A percentile compares a stretch with the other conserved stretches of the same genome.
Conservation (phyloP, 1,140 invertebrate species). For the Copidosoma floridanum region DNA sequence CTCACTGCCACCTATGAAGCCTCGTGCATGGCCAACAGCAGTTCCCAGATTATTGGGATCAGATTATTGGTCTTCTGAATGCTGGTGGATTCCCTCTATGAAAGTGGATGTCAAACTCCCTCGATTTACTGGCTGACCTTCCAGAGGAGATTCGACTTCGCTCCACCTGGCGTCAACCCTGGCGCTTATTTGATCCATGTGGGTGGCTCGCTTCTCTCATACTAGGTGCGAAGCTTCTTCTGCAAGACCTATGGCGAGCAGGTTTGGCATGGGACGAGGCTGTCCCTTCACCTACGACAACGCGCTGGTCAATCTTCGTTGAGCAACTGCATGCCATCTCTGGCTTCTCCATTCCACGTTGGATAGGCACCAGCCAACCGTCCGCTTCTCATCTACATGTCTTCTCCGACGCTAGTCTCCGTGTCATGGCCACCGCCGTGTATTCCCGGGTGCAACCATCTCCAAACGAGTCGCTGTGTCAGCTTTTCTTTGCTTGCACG, state of each 20-base stretch:
- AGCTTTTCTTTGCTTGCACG: constrained; percentile 39
- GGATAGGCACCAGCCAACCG: background rate
- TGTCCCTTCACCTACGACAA: too few relatives aligned
- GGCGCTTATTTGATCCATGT: too few relatives aligned
- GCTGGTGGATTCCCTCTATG: constrained; percentile 17
- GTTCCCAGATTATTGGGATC: background rate
- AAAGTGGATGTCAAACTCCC: constrained; percentile 16
- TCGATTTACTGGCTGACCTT: background rate
- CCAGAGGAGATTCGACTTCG: background rate
- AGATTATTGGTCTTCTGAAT: background rate
- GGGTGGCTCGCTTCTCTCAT: background rate
- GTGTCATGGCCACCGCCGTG: constrained; percentile 36
- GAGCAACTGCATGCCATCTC: background rate
- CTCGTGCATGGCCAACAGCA: background rate
- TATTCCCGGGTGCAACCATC: constrained; percentile 33
- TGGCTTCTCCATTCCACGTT: background rate
- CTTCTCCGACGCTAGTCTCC: constrained; percentile 37
- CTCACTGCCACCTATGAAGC: background rate
- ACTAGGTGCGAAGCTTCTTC: background rate
- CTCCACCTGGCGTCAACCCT: background rate
- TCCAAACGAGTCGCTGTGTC: background rate
- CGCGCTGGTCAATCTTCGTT: too few relatives aligned
- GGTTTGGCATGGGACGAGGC: background rate
- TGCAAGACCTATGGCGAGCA: background rate
- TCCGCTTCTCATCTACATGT: constrained; percentile 23